Base-by-base conservation (phyloP, 2,113 vertebrate genomes). In the Coreoperca whiteheadi region DNA sequence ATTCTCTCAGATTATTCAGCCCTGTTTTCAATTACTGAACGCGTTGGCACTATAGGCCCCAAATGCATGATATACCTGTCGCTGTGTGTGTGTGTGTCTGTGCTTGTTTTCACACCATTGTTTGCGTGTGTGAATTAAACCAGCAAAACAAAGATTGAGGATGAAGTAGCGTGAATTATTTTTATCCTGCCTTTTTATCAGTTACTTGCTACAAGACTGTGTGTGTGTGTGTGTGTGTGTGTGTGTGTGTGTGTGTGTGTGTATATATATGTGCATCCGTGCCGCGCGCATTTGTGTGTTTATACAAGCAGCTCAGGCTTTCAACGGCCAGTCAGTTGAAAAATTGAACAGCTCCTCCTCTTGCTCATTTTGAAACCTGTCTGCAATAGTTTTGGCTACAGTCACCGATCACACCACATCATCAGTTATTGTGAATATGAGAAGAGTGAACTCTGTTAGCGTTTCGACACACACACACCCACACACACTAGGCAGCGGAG, bases 21-120 rank as follows among this genome's bases (percentile, higher is more conserved):
- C 89, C 90, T 91, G 91, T 93, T 94, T 94, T 94, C 94, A 95
- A 94, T 95, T 94, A 94, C 88, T 61, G 86, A 82, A 71, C 74
- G 73, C 73, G 82, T 75, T 65, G 61, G 74, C 87, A 88, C 82
- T 85, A 85, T 84, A 83, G 88, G 82, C 84, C 83, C 65, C 75
- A 71, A 91, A 88, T 82, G 65, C 85, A 75, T 91, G 89, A 92
- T 87, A 91, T 81, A 89, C 87, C 86, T 89, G 81, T 61, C 71
- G 46, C 66, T 16, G 34, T 51, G 75, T 32, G 48, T 60, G 25
- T 56, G 21, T 54, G 51, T 53, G 20, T 56, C 8, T 57, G 54
- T 46, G 60, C 50, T 59, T 66, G 56, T 68, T 67, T 76, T 64
- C 59, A 53, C 21, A 6, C 59, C 9, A 23, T 10, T 81, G 66